Evolutionary conservation across 2,888 invertebrate genomes (phyloP).

Genomic region (Agrotis puta): DNA sequence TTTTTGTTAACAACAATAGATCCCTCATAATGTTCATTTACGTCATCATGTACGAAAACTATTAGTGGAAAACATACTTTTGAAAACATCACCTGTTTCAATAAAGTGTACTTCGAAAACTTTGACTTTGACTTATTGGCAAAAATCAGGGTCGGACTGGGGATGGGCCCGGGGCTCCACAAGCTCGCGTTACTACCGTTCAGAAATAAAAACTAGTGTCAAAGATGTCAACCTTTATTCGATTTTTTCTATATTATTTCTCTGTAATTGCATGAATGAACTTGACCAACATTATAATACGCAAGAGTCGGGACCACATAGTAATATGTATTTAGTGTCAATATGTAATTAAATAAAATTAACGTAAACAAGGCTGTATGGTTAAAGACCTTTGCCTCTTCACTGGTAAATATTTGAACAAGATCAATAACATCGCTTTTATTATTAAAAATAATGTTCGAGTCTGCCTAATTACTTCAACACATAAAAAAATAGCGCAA

Average conservation of each 20-base stretch:
- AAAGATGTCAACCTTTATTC: too few relatives aligned
- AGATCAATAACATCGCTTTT: not conserved
- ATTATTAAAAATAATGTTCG: not conserved
- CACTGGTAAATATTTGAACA: not conserved
- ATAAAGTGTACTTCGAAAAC: slow-evolving; percentile 14
- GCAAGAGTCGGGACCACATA: too few relatives aligned
- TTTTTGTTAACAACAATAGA: slow-evolving; percentile 26
- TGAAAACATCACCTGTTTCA: slow-evolving; percentile 35
- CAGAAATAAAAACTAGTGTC: too few relatives aligned
- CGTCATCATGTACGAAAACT: slow-evolving; percentile 15
- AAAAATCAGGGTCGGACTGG: too few relatives aligned
- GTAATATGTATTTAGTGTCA: too few relatives aligned
- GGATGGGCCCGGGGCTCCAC: too few relatives aligned
- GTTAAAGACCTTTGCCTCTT: slow-evolving; percentile 6
- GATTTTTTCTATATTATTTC: too few relatives aligned
- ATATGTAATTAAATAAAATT: not conserved
- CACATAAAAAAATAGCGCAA: not conserved
- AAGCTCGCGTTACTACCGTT: too few relatives aligned
- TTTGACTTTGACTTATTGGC: too few relatives aligned
- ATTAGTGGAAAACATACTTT: not conserved
- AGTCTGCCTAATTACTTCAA: not conserved
- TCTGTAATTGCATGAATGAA: too few relatives aligned
- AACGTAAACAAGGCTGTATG: not conserved
- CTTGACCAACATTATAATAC: too few relatives aligned
- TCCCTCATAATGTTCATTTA: slow-evolving; percentile 24